Evolutionary conservation across 2,113 vertebrate genomes (phyloP), one percentile per base, ranked within the genome.

Genomic region (Hydropotes inermis): DNA sequence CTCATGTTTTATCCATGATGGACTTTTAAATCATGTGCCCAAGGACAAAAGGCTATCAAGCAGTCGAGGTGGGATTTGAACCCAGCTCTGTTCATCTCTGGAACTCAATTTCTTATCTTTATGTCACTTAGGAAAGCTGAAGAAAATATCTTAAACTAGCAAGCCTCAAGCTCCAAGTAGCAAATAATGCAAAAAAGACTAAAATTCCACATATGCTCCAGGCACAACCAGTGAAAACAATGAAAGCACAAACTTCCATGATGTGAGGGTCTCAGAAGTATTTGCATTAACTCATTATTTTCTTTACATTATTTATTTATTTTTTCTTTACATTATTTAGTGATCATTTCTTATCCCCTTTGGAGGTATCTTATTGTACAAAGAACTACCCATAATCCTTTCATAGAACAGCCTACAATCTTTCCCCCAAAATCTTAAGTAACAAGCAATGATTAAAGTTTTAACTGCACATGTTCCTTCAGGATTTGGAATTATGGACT

Each of bases 301-400:
- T 94, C 94, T 83, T 70, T 58, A 58, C 16, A 19, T 95, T 55
- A 61, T 81, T 83, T 85, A 95, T 47, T 50, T 50, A 39, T 39
- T 50, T 95, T 86, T 82, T 94, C 94, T 83, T 70, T 58, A 58
- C 16, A 19, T 95, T 55, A 61, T 81, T 84, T 85, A 95, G 47
- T 30, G 52, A 90, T 87, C 25, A 85, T 43, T 85, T 84, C 60
- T 95, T n/a, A 15, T 67, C 12, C 10, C 28, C 84, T 28, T 15
- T n/a, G 52, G 58, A 87, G 33, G 28, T 57, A 1, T 33, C 87
- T 81, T 82, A 54, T 70, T n/a, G 74, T 15, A 78, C 19, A 89
- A 87, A 96, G 55, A 94, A 78, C 78, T 47, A 97, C n/a, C 55
- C 91, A 5, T 30, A 92, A 52, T 91, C 23, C 16, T 88, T 93